Evolutionary conservation across 1,140 invertebrate species (phyloP).

Genomic region (Conopomorpha cramerella): DNA sequence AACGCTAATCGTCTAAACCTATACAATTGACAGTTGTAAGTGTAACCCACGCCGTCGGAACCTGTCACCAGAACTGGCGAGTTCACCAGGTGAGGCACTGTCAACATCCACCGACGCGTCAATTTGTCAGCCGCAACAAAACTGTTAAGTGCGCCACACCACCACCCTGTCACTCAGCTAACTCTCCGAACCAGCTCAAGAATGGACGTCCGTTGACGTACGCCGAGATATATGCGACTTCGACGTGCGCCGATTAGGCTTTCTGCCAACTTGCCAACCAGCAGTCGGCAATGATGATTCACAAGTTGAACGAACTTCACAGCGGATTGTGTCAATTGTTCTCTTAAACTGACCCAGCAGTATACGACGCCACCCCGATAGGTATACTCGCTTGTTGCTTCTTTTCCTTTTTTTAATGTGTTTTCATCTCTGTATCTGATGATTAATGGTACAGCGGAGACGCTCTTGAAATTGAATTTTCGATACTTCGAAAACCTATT

Average conservation of each 20-base stretch:
- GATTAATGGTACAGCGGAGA: too few species aligned
- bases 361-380: too few species aligned
- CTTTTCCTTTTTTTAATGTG: too few species aligned
- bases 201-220: constrained; percentile 46
- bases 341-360: constrained; percentile 27
- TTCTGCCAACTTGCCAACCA: constrained; percentile 37
- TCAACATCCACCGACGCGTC: constrained; percentile 14
- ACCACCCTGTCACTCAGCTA: constrained; percentile 39
- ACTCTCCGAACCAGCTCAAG: constrained; percentile 32
- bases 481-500: too few species aligned
- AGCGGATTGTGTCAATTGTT: constrained; percentile 33
- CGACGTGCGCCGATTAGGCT: constrained; percentile 44
- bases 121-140: constrained; percentile 41
- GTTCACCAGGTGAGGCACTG: not conserved
- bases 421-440: too few species aligned
- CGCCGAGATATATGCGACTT: constrained; percentile 30
- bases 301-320: constrained; percentile 39
- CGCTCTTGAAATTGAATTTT: too few species aligned
- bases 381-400: too few species aligned
- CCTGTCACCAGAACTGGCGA: too few species aligned
- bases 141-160: constrained; percentile 8
- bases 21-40: too few species aligned
- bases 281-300: constrained; percentile 26
- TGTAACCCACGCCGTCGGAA: too few species aligned
- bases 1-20: too few species aligned